A percentile compares a stretch with the other conserved stretches of the same genome.
Evolutionary conservation across 2,113 vertebrate species (phyloP).

Genomic region (Arizona elegans): DNA sequence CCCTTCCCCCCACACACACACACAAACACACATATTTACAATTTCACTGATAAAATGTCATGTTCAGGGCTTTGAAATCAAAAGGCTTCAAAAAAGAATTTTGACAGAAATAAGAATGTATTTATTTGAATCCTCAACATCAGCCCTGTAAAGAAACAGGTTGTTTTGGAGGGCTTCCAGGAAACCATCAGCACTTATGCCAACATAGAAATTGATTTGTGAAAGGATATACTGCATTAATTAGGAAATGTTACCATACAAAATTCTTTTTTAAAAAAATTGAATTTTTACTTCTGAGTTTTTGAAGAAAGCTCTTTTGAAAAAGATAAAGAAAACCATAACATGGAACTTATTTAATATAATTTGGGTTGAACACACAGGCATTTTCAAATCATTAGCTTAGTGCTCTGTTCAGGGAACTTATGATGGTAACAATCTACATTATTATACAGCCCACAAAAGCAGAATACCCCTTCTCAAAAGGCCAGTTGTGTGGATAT

Average conservation of each 20-base stretch:
- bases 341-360: background rate
- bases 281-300: background rate
- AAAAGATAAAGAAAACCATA: background rate
- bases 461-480: background rate
- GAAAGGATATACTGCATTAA: constrained; percentile 11
- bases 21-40: background rate
- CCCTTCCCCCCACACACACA: too few relatives aligned
- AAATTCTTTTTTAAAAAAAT: background rate
- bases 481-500: background rate
- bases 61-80: background rate
- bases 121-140: background rate
- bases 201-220: background rate
- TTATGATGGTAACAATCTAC: background rate
- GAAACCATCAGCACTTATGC: background rate
- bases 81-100: background rate
- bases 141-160: background rate
- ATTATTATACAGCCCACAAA: background rate
- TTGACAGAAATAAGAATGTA: constrained; percentile 5
- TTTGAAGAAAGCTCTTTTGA: background rate
- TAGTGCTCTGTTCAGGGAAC: background rate
- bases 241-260: background rate
- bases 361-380: background rate
- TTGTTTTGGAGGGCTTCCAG: constrained; percentile 7
- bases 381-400: background rate
- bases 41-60: background rate